Evolutionary conservation across 2,888 invertebrate genomes (phyloP).

Genomic region (Rhamnusium bicolor): DNA sequence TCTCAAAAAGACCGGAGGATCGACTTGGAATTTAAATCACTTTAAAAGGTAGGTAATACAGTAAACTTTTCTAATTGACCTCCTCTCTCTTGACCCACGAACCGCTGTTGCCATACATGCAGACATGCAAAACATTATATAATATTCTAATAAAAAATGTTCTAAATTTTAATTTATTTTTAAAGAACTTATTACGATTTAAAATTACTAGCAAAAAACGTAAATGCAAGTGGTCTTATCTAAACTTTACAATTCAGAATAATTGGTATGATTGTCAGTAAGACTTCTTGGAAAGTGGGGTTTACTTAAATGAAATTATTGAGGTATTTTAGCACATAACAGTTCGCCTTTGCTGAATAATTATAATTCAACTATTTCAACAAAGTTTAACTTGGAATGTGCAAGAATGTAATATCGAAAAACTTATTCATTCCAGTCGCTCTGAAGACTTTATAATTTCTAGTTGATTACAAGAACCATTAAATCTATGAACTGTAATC

Average conservation of each 20-base stretch:
- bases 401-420: constrained; percentile 14
- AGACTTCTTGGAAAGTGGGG: background rate
- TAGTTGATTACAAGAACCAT: background rate
- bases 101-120: too few relatives aligned
- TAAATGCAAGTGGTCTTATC: background rate
- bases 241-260: background rate
- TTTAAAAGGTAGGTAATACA: too few relatives aligned
- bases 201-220: background rate
- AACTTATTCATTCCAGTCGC: constrained; percentile 16
- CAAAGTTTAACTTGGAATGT: constrained; percentile 22
- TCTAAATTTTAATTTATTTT: too few relatives aligned
- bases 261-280: background rate
- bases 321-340: constrained; percentile 9
- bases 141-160: too few relatives aligned
- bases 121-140: too few relatives aligned
- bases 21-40: too few relatives aligned
- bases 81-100: too few relatives aligned
- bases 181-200: too few relatives aligned
- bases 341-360: background rate
- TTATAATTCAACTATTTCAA: constrained; percentile 21
- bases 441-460: constrained; percentile 18
- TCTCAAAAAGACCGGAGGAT: too few relatives aligned
- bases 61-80: too few relatives aligned
- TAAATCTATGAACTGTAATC: constrained; percentile 1
- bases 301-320: constrained; percentile 13